Evolutionary conservation across 2,888 invertebrate genomes (phyloP), one percentile per base, ranked within the genome.

Genomic region (Schizotus pectinicornis): DNA sequence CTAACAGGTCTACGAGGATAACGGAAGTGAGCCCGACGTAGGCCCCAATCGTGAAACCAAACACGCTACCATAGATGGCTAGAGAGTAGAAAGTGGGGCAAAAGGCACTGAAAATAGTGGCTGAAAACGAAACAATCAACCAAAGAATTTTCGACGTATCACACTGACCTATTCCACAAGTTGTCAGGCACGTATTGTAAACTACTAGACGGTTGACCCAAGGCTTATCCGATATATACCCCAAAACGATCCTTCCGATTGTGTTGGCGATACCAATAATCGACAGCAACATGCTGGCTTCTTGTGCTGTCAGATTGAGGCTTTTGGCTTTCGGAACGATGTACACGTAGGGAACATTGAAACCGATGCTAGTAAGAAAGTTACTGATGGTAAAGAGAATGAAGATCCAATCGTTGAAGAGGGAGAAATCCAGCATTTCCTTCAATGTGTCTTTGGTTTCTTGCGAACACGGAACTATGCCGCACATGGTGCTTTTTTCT

Each of bases 1-100:
- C 96, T 55, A 98, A 82, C 37, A 98, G 84, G 80, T 98, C 97
- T 14, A 97, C 97, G 56, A 97, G 84, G 65, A 97, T 94, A 50
- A 97, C 96, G 13, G 96, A 96, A 2, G 97, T 97, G 48, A 98
- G 83, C n/a, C 96, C 95, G 43, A 97, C 96, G 78, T 97, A 98
- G 56, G 96, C 96, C 65, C 97, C 95, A 71, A 94, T 93, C 11
- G 94, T 92, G 73, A 94, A 92, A 49, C 97, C 97, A 76, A 92
- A 97, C 7, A 89, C 83, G 33, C 85, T 83, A 14, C 92, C 88
- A 79, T 94, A 98, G 51, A 90, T 70, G 12, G 89, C 86, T 70
- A 97, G 84, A 6, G 89, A 83, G 72, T 83, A 80, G 78, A 91
- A 94, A 69, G 87, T 87, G 67, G 79, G 79, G 79, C 92, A 93